These are phyloP conservation scores for Urocynchramus pylzowi DNA, from an alignment of 2,113 vertebrate species.

Conservation along the genomic window DNA sequence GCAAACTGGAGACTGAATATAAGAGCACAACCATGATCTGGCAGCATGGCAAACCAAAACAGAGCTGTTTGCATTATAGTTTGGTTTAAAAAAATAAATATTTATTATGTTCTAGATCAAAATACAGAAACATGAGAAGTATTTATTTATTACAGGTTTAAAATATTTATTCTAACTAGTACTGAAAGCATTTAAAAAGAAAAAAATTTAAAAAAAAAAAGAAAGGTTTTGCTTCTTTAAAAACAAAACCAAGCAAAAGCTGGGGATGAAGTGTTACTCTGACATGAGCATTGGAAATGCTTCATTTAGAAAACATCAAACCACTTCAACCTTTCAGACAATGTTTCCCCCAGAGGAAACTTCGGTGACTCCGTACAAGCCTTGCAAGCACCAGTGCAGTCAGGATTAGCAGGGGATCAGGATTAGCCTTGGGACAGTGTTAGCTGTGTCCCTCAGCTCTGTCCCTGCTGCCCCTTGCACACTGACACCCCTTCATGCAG, in stretches of 20 bases:
- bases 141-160: background rate
- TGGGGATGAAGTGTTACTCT: background rate
- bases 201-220: background rate
- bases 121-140: background rate
- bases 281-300: background rate
- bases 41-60: background rate
- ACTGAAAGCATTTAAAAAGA: background rate
- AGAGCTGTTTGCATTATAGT: background rate
- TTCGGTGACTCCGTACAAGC: background rate
- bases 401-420: background rate
- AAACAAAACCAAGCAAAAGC: background rate
- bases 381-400: background rate
- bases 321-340: background rate
- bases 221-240: background rate
- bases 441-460: background rate
- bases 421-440: background rate
- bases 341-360: background rate
- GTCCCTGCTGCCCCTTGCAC: background rate
- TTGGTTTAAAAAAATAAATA: background rate
- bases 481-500: fast-evolving
- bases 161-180: background rate
- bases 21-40: background rate
- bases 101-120: background rate
- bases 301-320: background rate
- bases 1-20: background rate